Evolutionary conservation across 64 coral and sea anemone species (phyloP), one percentile per base, ranked within the genome.

Genomic region (Acropora yongei): DNA sequence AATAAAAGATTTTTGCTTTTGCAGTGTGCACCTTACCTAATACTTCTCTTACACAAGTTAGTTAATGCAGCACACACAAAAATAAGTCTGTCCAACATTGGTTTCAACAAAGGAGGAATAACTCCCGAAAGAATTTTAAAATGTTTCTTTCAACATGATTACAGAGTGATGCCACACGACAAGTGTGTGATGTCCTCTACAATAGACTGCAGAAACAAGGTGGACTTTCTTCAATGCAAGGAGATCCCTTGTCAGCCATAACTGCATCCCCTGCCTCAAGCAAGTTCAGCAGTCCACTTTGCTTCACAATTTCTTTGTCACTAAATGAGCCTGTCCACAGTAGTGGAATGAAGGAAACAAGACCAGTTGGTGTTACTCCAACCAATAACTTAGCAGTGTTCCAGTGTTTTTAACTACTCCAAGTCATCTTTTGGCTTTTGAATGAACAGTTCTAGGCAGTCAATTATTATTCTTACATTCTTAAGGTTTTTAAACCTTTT

Each of bases 151-250:
- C 86, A 85, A 96, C 90, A 96, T 89, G 90, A 5, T 78, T 85
- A 8, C 94, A 78, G n/a, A 96, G 57, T 58, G 90, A 84, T 39
- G 90, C 90, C 60, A 96, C 81, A 89, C 95, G 75, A 8, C 95
- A 80, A 40, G 80, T 87, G 12, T 90, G 81, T 51, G 90, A 87
- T 7, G 87, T 92, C 49, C 50, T 90, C 44, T 88, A 93, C 86
- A 17, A 96, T 87, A 3, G 51, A 10, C 0, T 55, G 51, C 6
- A 55, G 2, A 55, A 55, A 55, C 51, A 55, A 55, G 51, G 51
- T 96, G 45, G 7, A 96, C 43, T 53, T 90, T 93, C n/a, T 96
- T 93, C 39, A 96, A 96, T 60, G 87, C 72, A 58, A 92, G 86
- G 41, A 92, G 61, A 89, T 96, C 94, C 10, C 85, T 84, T 69